phyloP scores from a whole-genome alignment of 2,888 invertebrate species.

The Acanthococcus lagerstroemiae region DNA sequence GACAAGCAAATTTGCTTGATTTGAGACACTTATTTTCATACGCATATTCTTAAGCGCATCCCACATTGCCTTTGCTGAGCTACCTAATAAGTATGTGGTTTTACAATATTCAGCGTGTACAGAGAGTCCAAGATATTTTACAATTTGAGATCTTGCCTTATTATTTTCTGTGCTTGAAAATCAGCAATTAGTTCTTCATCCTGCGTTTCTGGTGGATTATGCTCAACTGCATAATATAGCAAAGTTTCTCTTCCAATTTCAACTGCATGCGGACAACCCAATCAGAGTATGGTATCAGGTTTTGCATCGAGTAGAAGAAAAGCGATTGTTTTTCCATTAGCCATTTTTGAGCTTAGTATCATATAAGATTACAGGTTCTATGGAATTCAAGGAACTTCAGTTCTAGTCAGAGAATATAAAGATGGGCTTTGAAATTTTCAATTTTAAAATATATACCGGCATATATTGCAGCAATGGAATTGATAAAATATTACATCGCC shows the following conservation, averaged over 20 bases:
- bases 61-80: not conserved
- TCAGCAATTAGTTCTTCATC: not conserved
- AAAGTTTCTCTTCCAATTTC: not conserved
- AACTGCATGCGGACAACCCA: not conserved
- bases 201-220: not conserved
- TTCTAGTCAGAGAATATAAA: not conserved
- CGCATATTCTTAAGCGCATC: not conserved
- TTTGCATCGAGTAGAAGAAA: not conserved
- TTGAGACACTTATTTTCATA: not conserved
- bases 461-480: not conserved
- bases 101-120: not conserved
- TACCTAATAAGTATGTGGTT: not conserved
- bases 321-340: too few relatives aligned
- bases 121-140: not conserved
- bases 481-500: not conserved
- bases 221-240: not conserved
- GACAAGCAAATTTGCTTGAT: not conserved
- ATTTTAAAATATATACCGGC: not conserved
- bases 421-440: not conserved
- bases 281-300: not conserved
- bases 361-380: too few relatives aligned
- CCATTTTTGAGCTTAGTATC: too few relatives aligned
- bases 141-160: not conserved
- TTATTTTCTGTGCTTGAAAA: not conserved
- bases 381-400: too few relatives aligned